Evolutionary conservation across 2,888 invertebrate genomes (phyloP), one percentile per base, ranked within the genome.

Genomic region (Saturnia japonica): DNA sequence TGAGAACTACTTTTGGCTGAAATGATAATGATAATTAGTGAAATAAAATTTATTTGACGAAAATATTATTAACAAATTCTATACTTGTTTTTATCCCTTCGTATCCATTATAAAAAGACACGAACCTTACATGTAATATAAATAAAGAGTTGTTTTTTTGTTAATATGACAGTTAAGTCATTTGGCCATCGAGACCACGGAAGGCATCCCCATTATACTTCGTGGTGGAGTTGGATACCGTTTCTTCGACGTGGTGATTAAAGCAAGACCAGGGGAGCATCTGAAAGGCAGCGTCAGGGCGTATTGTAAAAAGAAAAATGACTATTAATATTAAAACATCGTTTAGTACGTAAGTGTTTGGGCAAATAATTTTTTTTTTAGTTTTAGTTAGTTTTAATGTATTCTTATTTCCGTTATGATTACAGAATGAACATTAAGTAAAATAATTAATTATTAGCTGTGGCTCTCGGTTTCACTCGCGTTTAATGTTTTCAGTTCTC

Each of bases 191-290:
- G 89, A 91, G 70, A 88, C 91, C 0, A 75, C 78, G 4, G 82
- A 80, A 19, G 88, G 83, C 1, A 82, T 87, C 67, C 91, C 91
- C 0, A 84, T 87, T 28, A 78, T 91, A 70, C 77, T 91, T 19
- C 86, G 90, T 25, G 91, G 91, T 0, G 91, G 91, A 1, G 88
- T 79, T 0, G 91, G 90, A 0, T 86, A 91, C 80, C 78, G 74
- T 1, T 79, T 85, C 75, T 89, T 91, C 76, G 75, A 77, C 25
- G 82, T 85, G 11, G 77, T 88, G 40, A 81, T 86, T 25, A 84
- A 82, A 12, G 84, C 90, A 0, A 80, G 78, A 9, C 78, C 88
- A 0, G 79, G 82, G 3, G 74, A 74, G 1, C 76, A 78, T 0
- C 76, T 91, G 1, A 75, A 77, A 11, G 91, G 91, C 1, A 77